Conservation (phyloP, 2,113 vertebrate species). For the Suricata suricatta region DNA sequence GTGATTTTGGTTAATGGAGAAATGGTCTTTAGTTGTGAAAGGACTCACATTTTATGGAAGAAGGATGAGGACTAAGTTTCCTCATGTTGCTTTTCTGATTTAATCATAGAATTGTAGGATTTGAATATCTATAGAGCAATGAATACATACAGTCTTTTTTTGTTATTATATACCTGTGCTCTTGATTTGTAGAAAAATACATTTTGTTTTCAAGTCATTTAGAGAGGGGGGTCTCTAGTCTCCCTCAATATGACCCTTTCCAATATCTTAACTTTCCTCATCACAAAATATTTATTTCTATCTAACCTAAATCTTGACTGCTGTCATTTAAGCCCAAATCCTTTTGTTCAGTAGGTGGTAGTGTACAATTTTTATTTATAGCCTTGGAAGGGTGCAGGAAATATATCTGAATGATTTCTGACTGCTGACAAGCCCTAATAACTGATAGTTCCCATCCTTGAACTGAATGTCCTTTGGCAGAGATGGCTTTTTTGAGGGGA, state of each 20-base stretch:
- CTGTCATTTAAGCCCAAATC: slow-evolving; percentile 35
- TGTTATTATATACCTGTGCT: neutral
- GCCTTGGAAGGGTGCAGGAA: slow-evolving; percentile 33
- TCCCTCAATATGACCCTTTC: slow-evolving; percentile 39
- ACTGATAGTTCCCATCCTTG: slow-evolving; percentile 3
- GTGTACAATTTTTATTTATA: slow-evolving; percentile 59
- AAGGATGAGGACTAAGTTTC: neutral
- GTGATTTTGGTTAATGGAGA: slow-evolving; percentile 21
- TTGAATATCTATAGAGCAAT: slow-evolving; percentile 33
- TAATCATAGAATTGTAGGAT: neutral
- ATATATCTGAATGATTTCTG: slow-evolving; percentile 68
- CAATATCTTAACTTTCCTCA: slow-evolving; percentile 21
- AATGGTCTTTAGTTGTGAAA: neutral
- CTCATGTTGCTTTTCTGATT: neutral
- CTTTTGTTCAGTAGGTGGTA: slow-evolving; percentile 41
- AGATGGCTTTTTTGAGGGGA: slow-evolving; percentile 56
- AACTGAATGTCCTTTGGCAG: slow-evolving; percentile 55
- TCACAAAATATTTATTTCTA: slow-evolving; percentile 33
- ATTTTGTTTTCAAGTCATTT: slow-evolving; percentile 51
- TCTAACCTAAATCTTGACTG: slow-evolving; percentile 39
- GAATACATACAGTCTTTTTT: neutral
- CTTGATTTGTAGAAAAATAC: slow-evolving; percentile 40
- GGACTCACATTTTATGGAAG: neutral
- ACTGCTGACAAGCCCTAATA: slow-evolving; percentile 58
- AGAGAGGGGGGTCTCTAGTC: neutral